Percentiles rank a stretch among this genome's conserved stretches.
These are phyloP conservation scores for Actinernus sp. DNA, from an alignment of 92 coral and sea anemone genomes.

Conservation along the genomic window DNA sequence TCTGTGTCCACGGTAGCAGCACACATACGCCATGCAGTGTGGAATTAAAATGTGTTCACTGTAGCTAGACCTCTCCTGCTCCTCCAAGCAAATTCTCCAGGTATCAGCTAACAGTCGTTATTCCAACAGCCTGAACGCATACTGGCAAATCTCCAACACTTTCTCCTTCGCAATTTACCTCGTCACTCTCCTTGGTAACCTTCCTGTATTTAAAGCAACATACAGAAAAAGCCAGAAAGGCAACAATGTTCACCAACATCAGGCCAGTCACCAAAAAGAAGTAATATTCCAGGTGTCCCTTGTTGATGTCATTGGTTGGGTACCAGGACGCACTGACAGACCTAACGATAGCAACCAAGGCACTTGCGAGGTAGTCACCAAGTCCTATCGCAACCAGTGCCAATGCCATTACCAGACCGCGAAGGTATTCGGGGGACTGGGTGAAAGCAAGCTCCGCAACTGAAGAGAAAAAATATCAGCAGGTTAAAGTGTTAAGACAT, in stretches of 20 bases:
- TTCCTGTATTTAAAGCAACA: constrained; percentile 1
- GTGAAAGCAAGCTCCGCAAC: constrained; percentile 84
- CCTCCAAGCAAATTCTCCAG: too few species aligned
- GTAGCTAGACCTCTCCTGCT: too few species aligned
- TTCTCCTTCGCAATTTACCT: not conserved
- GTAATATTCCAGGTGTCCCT: constrained; percentile 70
- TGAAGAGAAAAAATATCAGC: constrained; percentile 5
- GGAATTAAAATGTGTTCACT: too few species aligned
- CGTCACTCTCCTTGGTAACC: not conserved
- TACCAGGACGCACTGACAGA: constrained; percentile 53
- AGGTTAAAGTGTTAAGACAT: too few species aligned
- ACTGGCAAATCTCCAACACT: not conserved
- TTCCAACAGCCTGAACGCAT: too few species aligned
- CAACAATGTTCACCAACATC: constrained; percentile 67
- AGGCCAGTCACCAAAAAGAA: constrained; percentile 76
- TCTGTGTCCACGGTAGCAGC: too few species aligned
- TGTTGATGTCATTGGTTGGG: constrained; percentile 60
- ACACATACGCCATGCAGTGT: too few species aligned
- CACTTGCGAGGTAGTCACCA: constrained; percentile 67
- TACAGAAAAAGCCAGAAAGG: constrained; percentile 31
- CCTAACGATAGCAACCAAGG: constrained; percentile 62
- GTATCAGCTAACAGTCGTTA: too few species aligned
- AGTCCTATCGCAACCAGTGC: constrained; percentile 63
- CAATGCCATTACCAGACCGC: constrained; percentile 82
- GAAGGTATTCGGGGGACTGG: constrained; percentile 73